Evolutionary conservation across 2,113 vertebrate species (phyloP), one percentile per base, ranked within the genome.

Genomic region (Morone saxatilis): DNA sequence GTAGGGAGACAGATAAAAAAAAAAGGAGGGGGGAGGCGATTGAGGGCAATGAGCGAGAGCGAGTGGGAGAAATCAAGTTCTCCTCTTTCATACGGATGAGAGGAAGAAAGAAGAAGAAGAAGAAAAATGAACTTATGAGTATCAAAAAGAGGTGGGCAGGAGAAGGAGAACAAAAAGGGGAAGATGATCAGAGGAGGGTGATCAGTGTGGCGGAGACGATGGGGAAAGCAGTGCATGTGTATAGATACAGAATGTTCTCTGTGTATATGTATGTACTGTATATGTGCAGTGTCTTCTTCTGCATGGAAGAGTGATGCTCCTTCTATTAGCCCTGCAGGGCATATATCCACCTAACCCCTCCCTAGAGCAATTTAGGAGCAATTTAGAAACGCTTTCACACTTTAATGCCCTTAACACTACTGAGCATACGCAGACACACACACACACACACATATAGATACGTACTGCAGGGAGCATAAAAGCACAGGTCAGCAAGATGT

Each of bases 341-440:
- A 88, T 76, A 79, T 79, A 91, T 89, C 75, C 86, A 92, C 84
- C 78, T 77, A 83, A 76, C 85, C 79, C 84, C 69, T 87, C 89
- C 86, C 85, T 5, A 45, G 88, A 90, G 92, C 87, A 90, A 92
- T 90, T 92, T 88, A 87, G 73, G 84, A 88, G 89, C 90, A 88
- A 93, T 90, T 93, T 92, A 88, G 85, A 93, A 92, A 92, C 79
- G 61, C 83, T 92, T 94, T 92, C 84, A 91, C 86, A 87, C 88
- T 93, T 89, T 88, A 94, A 89, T 86, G 73, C 89, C 84, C 83
- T 90, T 82, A 89, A 78, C 80, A 87, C 76, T 20, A 66, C 65
- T 67, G 66, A 76, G 61, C 80, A 68, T 19, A 77, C 69, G 31
- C 56, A 65, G 40, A 69, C 40, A 68, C 59, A 88, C 80, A 76